Conservation (phyloP, 2,888 invertebrate genomes). For the Andrena fulva region DNA sequence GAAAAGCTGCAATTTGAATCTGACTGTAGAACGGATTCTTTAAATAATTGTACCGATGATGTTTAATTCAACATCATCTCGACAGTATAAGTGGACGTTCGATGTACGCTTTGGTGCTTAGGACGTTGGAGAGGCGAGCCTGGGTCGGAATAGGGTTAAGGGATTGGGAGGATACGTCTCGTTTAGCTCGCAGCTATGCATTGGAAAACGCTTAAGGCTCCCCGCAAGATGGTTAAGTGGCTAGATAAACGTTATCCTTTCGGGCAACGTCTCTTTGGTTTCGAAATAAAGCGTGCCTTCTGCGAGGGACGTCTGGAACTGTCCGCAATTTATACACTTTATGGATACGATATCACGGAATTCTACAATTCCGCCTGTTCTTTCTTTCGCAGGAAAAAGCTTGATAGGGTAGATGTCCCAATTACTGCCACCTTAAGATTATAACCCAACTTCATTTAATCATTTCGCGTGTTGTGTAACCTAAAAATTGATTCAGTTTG, state of each 20-base stretch:
- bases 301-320: constrained; percentile 44
- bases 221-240: constrained; percentile 69
- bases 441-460: no score
- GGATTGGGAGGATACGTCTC: constrained; percentile 63
- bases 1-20: no score
- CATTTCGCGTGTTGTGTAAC: no score
- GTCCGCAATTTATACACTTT: constrained; percentile 28
- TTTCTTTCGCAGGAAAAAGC: background rate
- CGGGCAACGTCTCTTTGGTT: constrained; percentile 53
- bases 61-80: background rate
- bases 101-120: background rate
- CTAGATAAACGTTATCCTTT: constrained; percentile 79
- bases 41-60: background rate
- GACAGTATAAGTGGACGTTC: background rate
- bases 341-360: background rate
- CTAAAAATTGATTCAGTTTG: no score
- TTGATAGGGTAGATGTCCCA: no score
- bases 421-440: no score
- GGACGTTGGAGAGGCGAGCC: background rate
- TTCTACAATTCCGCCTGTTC: background rate
- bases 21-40: background rate
- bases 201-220: constrained; percentile 81
- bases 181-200: constrained; percentile 71
- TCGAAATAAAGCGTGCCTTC: constrained; percentile 54
- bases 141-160: constrained; percentile 51